A percentile compares a stretch with the other conserved stretches of the same genome.
Conservation (phyloP, 2,797 vertebrate genomes). For the Synanceia verrucosa region DNA sequence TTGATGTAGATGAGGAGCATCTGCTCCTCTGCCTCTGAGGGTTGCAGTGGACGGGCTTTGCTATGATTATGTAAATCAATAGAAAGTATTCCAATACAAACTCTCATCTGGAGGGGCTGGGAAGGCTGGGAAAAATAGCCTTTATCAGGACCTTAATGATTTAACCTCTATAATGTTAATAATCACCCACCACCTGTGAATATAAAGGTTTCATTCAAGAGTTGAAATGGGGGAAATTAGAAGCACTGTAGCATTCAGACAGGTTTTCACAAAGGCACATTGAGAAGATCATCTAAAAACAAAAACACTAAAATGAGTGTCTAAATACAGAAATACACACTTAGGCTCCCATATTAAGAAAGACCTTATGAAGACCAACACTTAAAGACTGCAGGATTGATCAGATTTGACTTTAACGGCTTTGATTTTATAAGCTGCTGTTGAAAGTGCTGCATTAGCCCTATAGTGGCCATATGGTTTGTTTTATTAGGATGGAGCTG, state of each 20-base stretch:
- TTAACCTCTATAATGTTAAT: background rate
- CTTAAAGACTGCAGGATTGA: constrained; percentile 25
- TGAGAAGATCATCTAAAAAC: background rate
- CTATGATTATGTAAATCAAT: constrained; percentile 48
- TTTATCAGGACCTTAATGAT: constrained; percentile 32
- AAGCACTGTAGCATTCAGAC: background rate
- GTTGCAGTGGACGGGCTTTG: constrained; percentile 25
- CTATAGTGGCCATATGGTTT: constrained; percentile 34
- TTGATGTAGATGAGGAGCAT: constrained; percentile 51
- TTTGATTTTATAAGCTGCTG: constrained; percentile 39
- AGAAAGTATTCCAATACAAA: constrained; percentile 36
- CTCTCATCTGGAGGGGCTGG: background rate
- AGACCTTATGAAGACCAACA: constrained; percentile 6
- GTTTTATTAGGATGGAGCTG: constrained; percentile 23
- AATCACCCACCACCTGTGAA: constrained; percentile 5
- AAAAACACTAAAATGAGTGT: background rate
- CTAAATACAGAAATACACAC: background rate
- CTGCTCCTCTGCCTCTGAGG: constrained; percentile 42
- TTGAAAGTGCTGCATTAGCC: constrained; percentile 39
- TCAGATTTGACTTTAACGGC: constrained; percentile 42
- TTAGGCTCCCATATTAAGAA: constrained; percentile 7
- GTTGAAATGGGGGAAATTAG: background rate
- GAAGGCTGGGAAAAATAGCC: constrained; percentile 6
- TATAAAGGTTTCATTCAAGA: constrained; percentile 3
- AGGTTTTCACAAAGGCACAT: background rate